A percentile compares a stretch with the other conserved stretches of the same genome.
These are phyloP conservation scores for Dryomyza anilis DNA, from an alignment of 2,888 invertebrate genomes.

Conservation along the genomic window DNA sequence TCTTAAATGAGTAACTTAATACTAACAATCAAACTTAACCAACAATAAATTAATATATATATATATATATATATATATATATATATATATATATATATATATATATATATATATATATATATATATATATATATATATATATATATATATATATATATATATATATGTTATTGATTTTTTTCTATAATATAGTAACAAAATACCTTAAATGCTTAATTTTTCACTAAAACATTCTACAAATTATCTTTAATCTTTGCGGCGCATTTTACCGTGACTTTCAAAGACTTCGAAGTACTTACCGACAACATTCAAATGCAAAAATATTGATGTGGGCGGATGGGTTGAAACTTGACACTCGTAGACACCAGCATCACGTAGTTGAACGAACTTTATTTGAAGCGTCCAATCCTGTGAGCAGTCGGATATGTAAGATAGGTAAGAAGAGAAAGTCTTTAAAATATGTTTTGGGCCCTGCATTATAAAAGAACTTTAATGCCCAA, in stretches of 20 bases:
- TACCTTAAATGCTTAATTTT: neutral
- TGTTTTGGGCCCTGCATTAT: no score
- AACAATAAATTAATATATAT: neutral
- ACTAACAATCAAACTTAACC: neutral
- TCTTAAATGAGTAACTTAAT: neutral
- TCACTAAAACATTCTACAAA: neutral
- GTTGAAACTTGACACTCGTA: constrained; percentile 93
- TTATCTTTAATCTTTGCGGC: neutral
- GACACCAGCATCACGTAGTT: constrained; percentile 81
- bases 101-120: neutral
- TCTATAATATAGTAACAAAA: neutral
- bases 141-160: neutral
- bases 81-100: neutral
- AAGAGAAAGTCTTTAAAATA: neutral
- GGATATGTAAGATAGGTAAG: neutral
- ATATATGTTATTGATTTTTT: neutral
- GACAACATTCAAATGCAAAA: constrained; percentile 82
- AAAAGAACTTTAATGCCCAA: no score
- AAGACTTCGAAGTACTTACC: constrained; percentile 77
- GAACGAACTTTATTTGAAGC: constrained; percentile 86
- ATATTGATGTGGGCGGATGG: constrained; percentile 89
- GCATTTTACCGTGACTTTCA: no score
- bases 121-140: neutral
- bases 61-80: neutral
- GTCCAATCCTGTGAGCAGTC: constrained; percentile 78